Evolutionary conservation across 92 coral and sea anemone genomes (phyloP).

Genomic region (Diadumene lineata): DNA sequence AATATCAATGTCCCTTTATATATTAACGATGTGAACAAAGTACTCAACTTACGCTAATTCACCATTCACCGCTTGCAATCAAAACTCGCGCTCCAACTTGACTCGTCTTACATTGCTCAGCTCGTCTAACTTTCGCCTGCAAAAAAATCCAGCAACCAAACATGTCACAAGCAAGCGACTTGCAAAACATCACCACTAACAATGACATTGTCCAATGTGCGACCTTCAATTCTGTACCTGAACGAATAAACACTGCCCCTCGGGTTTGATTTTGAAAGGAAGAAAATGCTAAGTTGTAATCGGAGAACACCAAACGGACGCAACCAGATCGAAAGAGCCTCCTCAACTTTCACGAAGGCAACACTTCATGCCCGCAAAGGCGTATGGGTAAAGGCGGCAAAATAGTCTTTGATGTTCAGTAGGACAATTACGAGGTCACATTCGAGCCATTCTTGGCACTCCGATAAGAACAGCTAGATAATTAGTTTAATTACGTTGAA

Average conservation of each 20-base stretch:
- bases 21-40: slow-evolving; percentile 89
- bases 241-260: slow-evolving; percentile 72
- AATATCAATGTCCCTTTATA: slow-evolving; percentile 81
- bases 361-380: slow-evolving; percentile 65
- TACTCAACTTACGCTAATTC: slow-evolving; percentile 99
- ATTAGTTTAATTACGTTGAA: slow-evolving; percentile 97
- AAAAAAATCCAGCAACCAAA: slow-evolving; percentile 54
- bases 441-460: slow-evolving; percentile 78
- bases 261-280: slow-evolving; percentile 72
- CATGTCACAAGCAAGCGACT: slow-evolving; percentile 26
- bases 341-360: slow-evolving; percentile 83
- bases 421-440: slow-evolving; percentile 53
- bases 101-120: slow-evolving; percentile 89
- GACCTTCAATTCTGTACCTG: slow-evolving; percentile 75
- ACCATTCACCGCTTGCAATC: slow-evolving; percentile 99
- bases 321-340: slow-evolving; percentile 62
- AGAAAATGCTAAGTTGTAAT: slow-evolving; percentile 93
- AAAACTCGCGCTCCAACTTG: slow-evolving; percentile 98
- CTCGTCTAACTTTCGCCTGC: slow-evolving; percentile 46
- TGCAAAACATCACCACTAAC: slow-evolving; percentile 15
- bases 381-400: slow-evolving; percentile 71
- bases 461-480: slow-evolving; percentile 83
- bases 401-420: slow-evolving; percentile 56
- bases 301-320: slow-evolving; percentile 92
- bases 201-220: slow-evolving; percentile 56